Conservation (phyloP, 2,888 invertebrate species). For the Cylloceria caligata region DNA sequence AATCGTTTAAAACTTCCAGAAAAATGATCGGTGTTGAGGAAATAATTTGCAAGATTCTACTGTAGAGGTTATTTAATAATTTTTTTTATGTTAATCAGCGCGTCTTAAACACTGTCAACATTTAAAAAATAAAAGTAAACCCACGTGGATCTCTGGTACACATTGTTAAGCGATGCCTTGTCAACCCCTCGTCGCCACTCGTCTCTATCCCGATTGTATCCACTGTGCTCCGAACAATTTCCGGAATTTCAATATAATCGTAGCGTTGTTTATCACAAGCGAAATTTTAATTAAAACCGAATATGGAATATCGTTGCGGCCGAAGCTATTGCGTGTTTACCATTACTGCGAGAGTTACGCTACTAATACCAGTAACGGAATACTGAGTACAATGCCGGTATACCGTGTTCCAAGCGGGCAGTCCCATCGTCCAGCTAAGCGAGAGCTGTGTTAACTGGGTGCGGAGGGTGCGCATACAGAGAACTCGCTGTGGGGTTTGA, state of each 20-base stretch:
- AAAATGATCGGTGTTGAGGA: no score
- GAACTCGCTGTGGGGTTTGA: conserved; percentile 1
- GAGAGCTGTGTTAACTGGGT: neutral
- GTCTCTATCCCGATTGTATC: neutral
- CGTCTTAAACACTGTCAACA: neutral
- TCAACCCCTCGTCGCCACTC: neutral
- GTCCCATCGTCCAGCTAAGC: neutral
- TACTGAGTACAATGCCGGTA: neutral
- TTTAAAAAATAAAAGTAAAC: neutral
- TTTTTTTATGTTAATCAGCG: no score
- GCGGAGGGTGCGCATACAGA: neutral
- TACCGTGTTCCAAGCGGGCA: neutral
- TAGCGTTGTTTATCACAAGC: conserved; percentile 48
- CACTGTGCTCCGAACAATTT: conserved; percentile 25
- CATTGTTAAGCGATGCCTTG: neutral
- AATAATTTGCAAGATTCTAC: no score
- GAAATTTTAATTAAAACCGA: conserved; percentile 51
- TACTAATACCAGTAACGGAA: neutral
- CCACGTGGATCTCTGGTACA: neutral
- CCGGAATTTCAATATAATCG: conserved; percentile 57
- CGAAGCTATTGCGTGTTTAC: neutral
- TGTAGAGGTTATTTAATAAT: no score
- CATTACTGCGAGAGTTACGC: no score
- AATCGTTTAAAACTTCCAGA: no score
- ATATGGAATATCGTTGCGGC: neutral